A percentile compares a stretch with the other conserved stretches of the same genome.
Evolutionary conservation across 2,113 vertebrate genomes (phyloP).

Genomic region (Chionis minor): DNA sequence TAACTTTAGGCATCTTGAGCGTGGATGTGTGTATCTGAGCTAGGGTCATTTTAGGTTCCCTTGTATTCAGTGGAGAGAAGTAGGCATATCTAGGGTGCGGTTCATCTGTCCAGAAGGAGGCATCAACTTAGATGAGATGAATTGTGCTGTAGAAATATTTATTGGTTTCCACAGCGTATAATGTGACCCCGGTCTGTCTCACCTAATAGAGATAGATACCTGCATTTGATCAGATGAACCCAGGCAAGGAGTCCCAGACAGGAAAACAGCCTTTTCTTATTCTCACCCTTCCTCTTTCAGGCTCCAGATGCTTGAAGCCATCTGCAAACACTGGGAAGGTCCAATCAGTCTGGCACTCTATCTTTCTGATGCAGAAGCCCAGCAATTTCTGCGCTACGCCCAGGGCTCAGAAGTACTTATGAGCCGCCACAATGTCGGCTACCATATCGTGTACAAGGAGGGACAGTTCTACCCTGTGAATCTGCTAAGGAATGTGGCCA

Average conservation of each 20-base stretch:
- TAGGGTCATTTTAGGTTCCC: background rate
- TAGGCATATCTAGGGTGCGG: background rate
- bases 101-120: background rate
- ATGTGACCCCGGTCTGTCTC: background rate
- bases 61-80: background rate
- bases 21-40: background rate
- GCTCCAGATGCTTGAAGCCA: conserved; percentile 98
- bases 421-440: conserved; percentile 92
- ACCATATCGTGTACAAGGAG: conserved; percentile 98
- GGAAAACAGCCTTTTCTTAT: background rate
- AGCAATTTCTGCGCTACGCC: conserved; percentile 98
- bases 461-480: conserved; percentile 99
- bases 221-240: background rate
- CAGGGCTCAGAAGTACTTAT: conserved; percentile 97
- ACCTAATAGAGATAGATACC: background rate
- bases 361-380: conserved; percentile 95
- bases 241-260: background rate
- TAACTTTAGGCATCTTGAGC: background rate
- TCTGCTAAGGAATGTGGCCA: conserved; percentile 94
- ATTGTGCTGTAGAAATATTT: background rate
- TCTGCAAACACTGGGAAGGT: conserved; percentile 99
- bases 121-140: background rate
- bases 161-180: background rate
- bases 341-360: conserved; percentile 97
- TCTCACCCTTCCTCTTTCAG: conserved; percentile 69